These are phyloP conservation scores for Ornithoptera alexandrae DNA, from an alignment of 2,888 invertebrate species.

Conservation along the genomic window DNA sequence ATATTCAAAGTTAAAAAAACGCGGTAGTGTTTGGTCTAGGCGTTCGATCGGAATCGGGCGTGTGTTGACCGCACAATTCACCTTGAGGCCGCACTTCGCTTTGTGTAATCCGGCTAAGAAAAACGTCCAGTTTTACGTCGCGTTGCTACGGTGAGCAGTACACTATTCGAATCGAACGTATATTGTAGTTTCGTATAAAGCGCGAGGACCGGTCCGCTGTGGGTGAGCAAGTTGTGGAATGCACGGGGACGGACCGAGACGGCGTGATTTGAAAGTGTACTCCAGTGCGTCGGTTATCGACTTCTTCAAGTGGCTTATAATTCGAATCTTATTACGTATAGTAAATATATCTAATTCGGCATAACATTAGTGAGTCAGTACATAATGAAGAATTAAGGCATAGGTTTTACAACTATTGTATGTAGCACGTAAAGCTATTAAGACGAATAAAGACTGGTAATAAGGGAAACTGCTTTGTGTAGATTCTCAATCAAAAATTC, in stretches of 20 bases:
- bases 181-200: slow-evolving; percentile 65
- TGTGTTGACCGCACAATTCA: slow-evolving; percentile 75
- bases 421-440: too few species aligned
- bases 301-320: slow-evolving; percentile 39
- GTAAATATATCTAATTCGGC: slow-evolving; percentile 26
- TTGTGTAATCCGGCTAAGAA: slow-evolving; percentile 56
- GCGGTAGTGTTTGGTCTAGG: slow-evolving; percentile 73
- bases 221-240: slow-evolving; percentile 79
- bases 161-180: slow-evolving; percentile 55
- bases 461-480: too few species aligned
- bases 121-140: slow-evolving; percentile 46
- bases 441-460: too few species aligned
- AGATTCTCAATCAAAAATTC: too few species aligned
- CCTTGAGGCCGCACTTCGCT: slow-evolving; percentile 74
- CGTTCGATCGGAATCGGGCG: slow-evolving; percentile 62
- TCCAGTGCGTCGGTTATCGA: slow-evolving; percentile 56
- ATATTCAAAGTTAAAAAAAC: slow-evolving; percentile 63
- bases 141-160: slow-evolving; percentile 45
- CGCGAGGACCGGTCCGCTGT: slow-evolving; percentile 76
- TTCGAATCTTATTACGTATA: slow-evolving; percentile 41
- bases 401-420: too few species aligned
- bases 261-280: slow-evolving; percentile 73
- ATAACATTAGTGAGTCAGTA: slow-evolving; percentile 35
- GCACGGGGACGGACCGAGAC: slow-evolving; percentile 66
- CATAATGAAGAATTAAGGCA: too few species aligned